These are phyloP conservation scores for Pampus argenteus DNA, from an alignment of 2,797 vertebrate species.

Conservation along the genomic window DNA sequence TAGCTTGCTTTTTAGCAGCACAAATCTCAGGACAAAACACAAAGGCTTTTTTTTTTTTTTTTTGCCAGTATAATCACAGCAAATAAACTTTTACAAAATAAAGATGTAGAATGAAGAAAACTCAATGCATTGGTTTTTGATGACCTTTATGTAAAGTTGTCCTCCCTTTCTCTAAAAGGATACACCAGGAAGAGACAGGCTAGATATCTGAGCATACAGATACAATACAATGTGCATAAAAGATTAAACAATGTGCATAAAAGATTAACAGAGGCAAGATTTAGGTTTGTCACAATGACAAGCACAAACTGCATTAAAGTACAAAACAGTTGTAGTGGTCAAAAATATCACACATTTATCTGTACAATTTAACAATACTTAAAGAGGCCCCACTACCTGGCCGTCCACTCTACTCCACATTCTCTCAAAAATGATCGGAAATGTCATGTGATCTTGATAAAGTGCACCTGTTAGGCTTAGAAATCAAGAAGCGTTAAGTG, in stretches of 20 bases:
- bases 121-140: conserved; percentile 58
- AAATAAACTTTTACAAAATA: not conserved
- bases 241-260: conserved; percentile 88
- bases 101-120: conserved; percentile 23
- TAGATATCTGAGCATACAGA: conserved; percentile 91
- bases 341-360: conserved; percentile 93
- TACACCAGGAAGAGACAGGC: conserved; percentile 85
- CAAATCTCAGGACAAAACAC: conserved; percentile 12
- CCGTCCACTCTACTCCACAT: conserved; percentile 60
- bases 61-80: conserved; percentile 16
- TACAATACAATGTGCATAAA: conserved; percentile 89
- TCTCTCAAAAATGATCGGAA: conserved; percentile 74
- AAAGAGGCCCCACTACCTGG: conserved; percentile 71
- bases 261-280: conserved; percentile 88
- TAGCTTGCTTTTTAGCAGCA: not conserved
- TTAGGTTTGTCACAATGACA: conserved; percentile 89
- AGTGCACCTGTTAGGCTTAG: conserved; percentile 84
- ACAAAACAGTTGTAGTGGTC: conserved; percentile 92
- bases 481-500: conserved; percentile 74
- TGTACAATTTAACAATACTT: conserved; percentile 90
- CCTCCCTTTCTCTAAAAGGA: conserved; percentile 87
- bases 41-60: no score
- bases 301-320: conserved; percentile 90
- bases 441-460: conserved; percentile 82
- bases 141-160: conserved; percentile 89